These are phyloP conservation scores for Petrocephalus zakoni DNA, from an alignment of 2,113 vertebrate genomes.

Conservation along the genomic window DNA sequence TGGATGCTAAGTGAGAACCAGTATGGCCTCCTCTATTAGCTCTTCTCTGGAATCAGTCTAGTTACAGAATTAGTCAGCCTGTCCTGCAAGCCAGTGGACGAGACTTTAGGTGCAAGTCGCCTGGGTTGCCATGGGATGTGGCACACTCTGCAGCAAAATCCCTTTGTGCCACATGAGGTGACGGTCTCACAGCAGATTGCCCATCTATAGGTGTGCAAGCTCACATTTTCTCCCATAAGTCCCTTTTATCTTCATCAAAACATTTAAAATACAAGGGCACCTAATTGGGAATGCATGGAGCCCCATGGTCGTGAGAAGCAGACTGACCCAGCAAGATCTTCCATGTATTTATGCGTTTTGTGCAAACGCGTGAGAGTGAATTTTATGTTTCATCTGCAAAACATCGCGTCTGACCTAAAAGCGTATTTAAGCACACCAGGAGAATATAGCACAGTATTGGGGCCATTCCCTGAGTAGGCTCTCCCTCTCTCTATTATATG, in stretches of 20 bases:
- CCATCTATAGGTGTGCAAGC: background rate
- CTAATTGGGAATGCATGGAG: background rate
- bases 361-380: background rate
- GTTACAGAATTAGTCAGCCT: background rate
- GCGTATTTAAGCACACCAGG: constrained; percentile 1
- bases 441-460: background rate
- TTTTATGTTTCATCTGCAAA: background rate
- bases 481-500: too few relatives aligned
- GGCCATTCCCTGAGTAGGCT: background rate
- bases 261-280: background rate
- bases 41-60: background rate
- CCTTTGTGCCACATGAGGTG: background rate
- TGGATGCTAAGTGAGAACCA: background rate
- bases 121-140: background rate
- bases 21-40: background rate
- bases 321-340: background rate
- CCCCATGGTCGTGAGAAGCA: background rate
- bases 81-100: background rate
- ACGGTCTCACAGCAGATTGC: background rate
- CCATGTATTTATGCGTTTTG: background rate
- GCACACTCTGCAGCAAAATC: background rate
- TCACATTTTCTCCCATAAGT: background rate
- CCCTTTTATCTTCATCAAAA: background rate
- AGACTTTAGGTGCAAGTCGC: background rate
- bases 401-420: background rate